phyloP scores from a whole-genome alignment of 2,797 vertebrate species.

The Zalophus californianus region DNA sequence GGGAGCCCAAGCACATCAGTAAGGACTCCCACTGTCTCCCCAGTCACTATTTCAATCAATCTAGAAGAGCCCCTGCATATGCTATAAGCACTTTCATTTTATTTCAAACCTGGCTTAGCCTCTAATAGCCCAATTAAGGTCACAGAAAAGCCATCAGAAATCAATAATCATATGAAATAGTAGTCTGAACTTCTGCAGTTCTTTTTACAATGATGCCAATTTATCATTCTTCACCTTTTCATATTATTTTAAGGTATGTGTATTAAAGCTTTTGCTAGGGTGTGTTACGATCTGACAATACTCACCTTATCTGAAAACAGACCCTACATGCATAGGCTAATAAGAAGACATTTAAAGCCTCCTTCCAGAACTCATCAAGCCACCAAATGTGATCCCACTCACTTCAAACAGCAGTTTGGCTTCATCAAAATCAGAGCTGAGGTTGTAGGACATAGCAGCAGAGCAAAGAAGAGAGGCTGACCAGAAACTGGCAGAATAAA shows the following conservation, averaged over 20 bases:
- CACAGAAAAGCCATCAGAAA: slow-evolving; percentile 69
- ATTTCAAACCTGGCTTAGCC: slow-evolving; percentile 68
- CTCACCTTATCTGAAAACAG: neutral
- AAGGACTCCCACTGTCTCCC: slow-evolving; percentile 50
- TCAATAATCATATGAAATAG: slow-evolving; percentile 64
- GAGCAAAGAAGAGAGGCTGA: neutral
- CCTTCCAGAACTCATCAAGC: neutral
- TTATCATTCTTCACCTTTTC: slow-evolving; percentile 46
- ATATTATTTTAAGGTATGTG: neutral
- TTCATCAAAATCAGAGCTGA: slow-evolving; percentile 5
- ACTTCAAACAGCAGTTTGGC: neutral
- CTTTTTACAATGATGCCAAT: neutral
- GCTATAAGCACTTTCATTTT: slow-evolving; percentile 28
- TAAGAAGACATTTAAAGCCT: neutral
- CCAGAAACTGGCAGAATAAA: neutral
- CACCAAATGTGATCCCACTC: neutral
- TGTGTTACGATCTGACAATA: neutral
- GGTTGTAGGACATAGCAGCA: neutral
- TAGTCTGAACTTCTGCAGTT: neutral
- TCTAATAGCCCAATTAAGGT: slow-evolving; percentile 54
- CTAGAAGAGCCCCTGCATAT: slow-evolving; percentile 56
- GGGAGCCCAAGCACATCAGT: slow-evolving; percentile 19
- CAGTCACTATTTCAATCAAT: slow-evolving; percentile 63
- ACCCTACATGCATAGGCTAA: neutral
- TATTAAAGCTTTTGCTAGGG: neutral